Base-by-base conservation (phyloP, 2,888 invertebrate genomes). In the Shargacucullia verbasci region DNA sequence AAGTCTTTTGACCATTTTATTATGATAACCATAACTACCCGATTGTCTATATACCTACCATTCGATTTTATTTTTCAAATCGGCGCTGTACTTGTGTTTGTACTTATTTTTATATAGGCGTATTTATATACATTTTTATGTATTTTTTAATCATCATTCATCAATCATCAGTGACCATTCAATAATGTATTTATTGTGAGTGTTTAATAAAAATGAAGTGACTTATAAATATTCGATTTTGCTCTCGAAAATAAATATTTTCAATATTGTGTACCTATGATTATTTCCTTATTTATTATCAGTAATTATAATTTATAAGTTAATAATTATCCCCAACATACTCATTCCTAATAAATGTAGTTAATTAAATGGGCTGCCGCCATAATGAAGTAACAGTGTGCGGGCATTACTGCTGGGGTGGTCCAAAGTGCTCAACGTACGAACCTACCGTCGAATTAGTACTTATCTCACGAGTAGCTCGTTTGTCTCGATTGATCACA, bases 181-280 rank as follows among this genome's bases (percentile, higher is more conserved):
- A 29, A 29, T 53, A 59, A 52, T 59, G 34, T 62, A 58, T 47
- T 52, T 70, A 54, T 59, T 66, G 55, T 69, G 66, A 67, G 67
- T 79, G 73, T 74, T 66, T 89, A 89, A 91, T 91, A 91, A 90
- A 79, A 91, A 91, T 92, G 92, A 92, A 92, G 92, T 92, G 92
- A 92, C 92, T 67, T 82, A 76, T 70, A 78, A 66, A 64, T 74
- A 79, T 82, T 85, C 78, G 85, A 85, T 87, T 89, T 87, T 87
- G 74, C 84, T 89, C 86, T 90, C 87, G 86, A 84, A 85, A 88
- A 85, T 86, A 87, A 79, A 86, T 62, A 15, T 64, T 70, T 75
- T 58, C 52, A 62, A 56, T 49, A 46, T 44, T 29, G 33, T 55
- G 3, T 20, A 48, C 20, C 14, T 57, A 12, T 61, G 48, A 53